phyloP scores from a whole-genome alignment of 2,888 invertebrate species.

The Melolontha melolontha region DNA sequence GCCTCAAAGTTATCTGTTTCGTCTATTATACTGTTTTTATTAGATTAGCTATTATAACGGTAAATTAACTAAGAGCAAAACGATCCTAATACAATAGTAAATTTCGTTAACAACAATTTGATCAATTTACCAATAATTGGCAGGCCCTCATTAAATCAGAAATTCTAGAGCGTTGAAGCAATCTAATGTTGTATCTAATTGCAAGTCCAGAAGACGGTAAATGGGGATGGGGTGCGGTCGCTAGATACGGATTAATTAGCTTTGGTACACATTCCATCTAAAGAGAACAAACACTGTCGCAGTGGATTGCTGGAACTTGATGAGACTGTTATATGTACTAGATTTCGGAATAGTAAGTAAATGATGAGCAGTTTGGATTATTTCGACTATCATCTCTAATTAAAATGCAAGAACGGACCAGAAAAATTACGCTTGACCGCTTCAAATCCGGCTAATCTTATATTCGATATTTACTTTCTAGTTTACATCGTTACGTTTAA shows the following conservation, averaged over 20 bases:
- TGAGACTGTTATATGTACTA: constrained; percentile 51
- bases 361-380: constrained; percentile 37
- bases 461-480: constrained; percentile 7
- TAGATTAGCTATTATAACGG: neutral
- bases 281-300: constrained; percentile 50
- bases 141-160: constrained; percentile 56
- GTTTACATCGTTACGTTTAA: constrained; percentile 33
- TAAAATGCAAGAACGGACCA: constrained; percentile 21
- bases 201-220: constrained; percentile 48
- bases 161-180: constrained; percentile 50
- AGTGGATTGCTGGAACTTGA: constrained; percentile 48
- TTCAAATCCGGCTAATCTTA: constrained; percentile 4
- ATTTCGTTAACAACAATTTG: constrained; percentile 33
- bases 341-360: constrained; percentile 34
- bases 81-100: constrained; percentile 18
- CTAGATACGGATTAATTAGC: constrained; percentile 55
- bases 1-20: no score
- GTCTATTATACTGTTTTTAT: no score
- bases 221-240: constrained; percentile 46
- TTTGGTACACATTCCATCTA: constrained; percentile 50
- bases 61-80: neutral
- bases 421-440: constrained; percentile 7
- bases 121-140: constrained; percentile 46
- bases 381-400: constrained; percentile 31
- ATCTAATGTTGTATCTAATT: constrained; percentile 56